phyloP scores from a whole-genome alignment of 2,113 vertebrate genomes.

The Strix uralensis region DNA sequence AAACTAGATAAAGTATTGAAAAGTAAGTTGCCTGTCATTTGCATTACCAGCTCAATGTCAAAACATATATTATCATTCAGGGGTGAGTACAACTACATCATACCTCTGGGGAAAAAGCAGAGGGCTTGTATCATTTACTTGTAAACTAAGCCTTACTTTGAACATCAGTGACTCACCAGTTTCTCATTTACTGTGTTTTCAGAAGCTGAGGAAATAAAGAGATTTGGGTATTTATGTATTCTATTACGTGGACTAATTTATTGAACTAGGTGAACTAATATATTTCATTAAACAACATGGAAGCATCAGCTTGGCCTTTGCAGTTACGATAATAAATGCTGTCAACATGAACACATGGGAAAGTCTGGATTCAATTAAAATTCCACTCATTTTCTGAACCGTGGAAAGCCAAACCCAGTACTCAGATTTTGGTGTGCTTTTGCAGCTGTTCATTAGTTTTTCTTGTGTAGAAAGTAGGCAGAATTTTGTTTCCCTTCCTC shows the following conservation, averaged over 20 bases:
- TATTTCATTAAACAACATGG: constrained; percentile 8
- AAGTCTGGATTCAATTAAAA: constrained; percentile 61
- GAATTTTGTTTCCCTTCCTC: neutral
- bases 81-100: neutral
- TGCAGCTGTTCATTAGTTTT: constrained; percentile 43
- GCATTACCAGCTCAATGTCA: neutral
- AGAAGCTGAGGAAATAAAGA: neutral
- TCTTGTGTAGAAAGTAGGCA: constrained; percentile 8
- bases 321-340: constrained; percentile 44
- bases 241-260: neutral
- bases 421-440: constrained; percentile 43
- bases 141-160: neutral
- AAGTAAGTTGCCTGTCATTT: neutral
- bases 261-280: neutral
- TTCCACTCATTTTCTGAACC: constrained; percentile 57
- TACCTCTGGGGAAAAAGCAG: neutral
- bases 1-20: neutral
- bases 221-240: neutral
- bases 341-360: constrained; percentile 34
- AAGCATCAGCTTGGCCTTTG: constrained; percentile 7
- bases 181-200: neutral
- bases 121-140: neutral
- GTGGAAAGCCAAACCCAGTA: constrained; percentile 2
- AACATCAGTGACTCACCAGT: neutral
- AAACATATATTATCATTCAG: neutral